Evolutionary conservation across 2,888 invertebrate species (phyloP).

Genomic region (Loripinus fragilis): DNA sequence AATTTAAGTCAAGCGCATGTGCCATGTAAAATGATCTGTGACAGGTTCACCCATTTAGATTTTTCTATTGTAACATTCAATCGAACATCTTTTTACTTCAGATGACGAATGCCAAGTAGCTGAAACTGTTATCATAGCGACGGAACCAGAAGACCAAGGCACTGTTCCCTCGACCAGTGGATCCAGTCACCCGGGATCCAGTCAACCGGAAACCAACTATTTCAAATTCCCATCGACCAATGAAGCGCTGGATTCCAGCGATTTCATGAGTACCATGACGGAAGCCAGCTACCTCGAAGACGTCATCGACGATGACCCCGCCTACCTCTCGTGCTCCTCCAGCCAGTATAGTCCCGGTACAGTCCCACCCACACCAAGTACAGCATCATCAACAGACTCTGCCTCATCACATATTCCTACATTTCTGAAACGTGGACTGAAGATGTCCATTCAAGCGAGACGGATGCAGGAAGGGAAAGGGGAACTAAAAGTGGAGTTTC

Average conservation of each 20-base stretch:
- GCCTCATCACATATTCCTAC: slow-evolving; percentile 42
- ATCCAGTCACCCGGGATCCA: not conserved
- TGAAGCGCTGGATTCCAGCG: not conserved
- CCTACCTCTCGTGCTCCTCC: slow-evolving; percentile 25
- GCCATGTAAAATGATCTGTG: too few relatives aligned
- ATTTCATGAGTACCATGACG: not conserved
- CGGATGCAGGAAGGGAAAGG: slow-evolving; percentile 69
- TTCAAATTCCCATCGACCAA: slow-evolving; percentile 19
- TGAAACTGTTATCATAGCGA: not conserved
- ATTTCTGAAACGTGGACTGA: slow-evolving; percentile 71
- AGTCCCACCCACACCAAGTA: slow-evolving; percentile 40
- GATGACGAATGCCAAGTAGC: slow-evolving; percentile 9
- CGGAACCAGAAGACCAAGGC: not conserved
- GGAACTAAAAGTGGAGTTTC: slow-evolving; percentile 66
- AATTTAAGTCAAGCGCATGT: too few relatives aligned
- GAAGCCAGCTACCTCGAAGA: slow-evolving; percentile 27
- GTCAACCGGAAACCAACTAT: not conserved
- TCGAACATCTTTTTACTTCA: too few relatives aligned
- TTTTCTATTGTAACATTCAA: too few relatives aligned
- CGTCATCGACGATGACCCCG: slow-evolving; percentile 11
- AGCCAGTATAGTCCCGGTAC: slow-evolving; percentile 19
- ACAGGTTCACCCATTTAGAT: too few relatives aligned
- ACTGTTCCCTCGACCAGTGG: not conserved
- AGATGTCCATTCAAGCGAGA: slow-evolving; percentile 68
- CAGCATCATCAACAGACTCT: slow-evolving; percentile 27